Evolutionary conservation across 2,113 vertebrate species (phyloP), one percentile per base, ranked within the genome.

Genomic region (Hemiscyllium ocellatum): DNA sequence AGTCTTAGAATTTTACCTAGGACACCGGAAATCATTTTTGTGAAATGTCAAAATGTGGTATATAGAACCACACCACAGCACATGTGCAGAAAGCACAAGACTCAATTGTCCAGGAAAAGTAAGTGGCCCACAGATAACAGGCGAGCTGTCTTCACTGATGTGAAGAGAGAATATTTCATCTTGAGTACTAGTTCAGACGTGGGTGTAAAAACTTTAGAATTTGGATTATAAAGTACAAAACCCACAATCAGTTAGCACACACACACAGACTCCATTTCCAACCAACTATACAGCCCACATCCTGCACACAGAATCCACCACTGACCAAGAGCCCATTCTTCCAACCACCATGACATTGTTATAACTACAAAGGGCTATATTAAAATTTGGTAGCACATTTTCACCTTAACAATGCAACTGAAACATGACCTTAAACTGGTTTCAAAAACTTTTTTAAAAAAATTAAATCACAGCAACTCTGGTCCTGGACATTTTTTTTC

Each of bases 1-100:
- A 89, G 13, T 61, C 89, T 91, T 91, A 65, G n/a, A 91, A 42
- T 89, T 89, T 87, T 87, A 87, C 37, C 47, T 26, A n/a, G 78
- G 47, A 87, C 7, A 50, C 47, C 1, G 4, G 47, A 37, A 26
- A 52, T 20, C 15, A 83, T 26, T 22, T 52, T 47, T 4, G 7
- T 52, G 24, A 52, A 52, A 24, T 3, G 2, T 0, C 29, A n/a
- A 29, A 89, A n/a, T 12, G 24, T 3, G 29, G 86, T 2, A n/a
- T 20, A n/a, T 65, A n/a, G 61, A 66, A 91, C 33, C 89, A 66
- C 13, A 91, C 61, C 0, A 7, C 17, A 47, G 42, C 33, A 52
- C 29, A 66, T 29, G 29, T 66, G 61, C 17, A 37, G 15, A n/a
- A 87, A 37, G 33, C 80, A 83, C 3, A 47, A 65, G 33, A 6